Conservation (phyloP, 2,113 vertebrate species). For the Taxidea taxus region DNA sequence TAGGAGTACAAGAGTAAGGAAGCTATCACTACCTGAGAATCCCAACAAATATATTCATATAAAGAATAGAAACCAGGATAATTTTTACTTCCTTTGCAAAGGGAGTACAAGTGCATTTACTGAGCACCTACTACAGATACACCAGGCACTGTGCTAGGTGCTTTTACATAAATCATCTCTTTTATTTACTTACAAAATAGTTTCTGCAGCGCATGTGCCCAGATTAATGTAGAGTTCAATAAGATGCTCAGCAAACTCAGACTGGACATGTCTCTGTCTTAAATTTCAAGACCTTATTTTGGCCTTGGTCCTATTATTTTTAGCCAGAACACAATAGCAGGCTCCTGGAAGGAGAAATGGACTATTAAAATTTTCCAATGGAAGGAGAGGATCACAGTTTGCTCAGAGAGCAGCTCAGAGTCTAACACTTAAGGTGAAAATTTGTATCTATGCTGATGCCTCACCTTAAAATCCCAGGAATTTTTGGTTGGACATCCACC, state of each 20-base stretch:
- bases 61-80: background rate
- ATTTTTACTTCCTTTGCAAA: conserved; percentile 35
- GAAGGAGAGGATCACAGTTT: conserved; percentile 4
- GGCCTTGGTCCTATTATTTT: conserved; percentile 18
- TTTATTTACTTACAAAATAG: conserved; percentile 41
- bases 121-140: background rate
- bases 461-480: background rate
- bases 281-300: conserved; percentile 39
- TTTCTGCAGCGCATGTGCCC: background rate
- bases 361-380: conserved; percentile 15
- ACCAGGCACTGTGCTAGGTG: background rate
- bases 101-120: background rate
- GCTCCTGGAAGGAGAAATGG: conserved; percentile 12
- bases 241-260: conserved; percentile 28
- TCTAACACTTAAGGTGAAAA: background rate
- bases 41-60: background rate
- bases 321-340: conserved; percentile 50
- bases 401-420: background rate
- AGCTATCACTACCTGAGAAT: background rate
- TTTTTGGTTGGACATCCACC: background rate
- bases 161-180: background rate
- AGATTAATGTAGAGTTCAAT: conserved; percentile 33
- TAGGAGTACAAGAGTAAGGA: background rate
- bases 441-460: background rate
- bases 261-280: conserved; percentile 53